phyloP scores from a whole-genome alignment of 53 echinoderm and acorn worm species.

The Echinarachnius parma region DNA sequence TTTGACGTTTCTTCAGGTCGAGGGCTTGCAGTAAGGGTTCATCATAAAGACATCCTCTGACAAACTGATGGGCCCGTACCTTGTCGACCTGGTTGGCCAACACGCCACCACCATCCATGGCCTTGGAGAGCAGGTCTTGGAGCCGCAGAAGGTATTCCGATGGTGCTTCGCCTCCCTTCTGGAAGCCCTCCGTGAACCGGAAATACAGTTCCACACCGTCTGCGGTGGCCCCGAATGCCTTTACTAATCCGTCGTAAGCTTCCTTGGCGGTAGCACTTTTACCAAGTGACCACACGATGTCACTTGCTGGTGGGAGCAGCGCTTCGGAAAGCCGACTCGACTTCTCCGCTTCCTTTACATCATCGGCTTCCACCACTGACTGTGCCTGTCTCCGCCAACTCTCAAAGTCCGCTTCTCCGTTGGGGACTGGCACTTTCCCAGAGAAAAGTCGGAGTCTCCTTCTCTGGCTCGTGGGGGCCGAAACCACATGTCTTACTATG shows the following conservation, averaged over 20 bases:
- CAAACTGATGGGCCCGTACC: constrained; percentile 33
- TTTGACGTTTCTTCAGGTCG: not conserved
- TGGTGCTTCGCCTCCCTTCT: constrained; percentile 16
- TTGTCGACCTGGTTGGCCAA: constrained; percentile 13
- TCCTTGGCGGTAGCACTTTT: constrained; percentile 8
- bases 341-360: constrained; percentile 20
- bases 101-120: constrained; percentile 46
- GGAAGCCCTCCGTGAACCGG: constrained; percentile 48
- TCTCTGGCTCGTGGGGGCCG: not conserved
- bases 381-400: constrained; percentile 32
- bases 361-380: constrained; percentile 28
- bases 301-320: constrained; percentile 49
- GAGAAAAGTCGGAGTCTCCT: constrained; percentile 57
- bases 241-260: constrained; percentile 15
- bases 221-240: constrained; percentile 45
- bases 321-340: constrained; percentile 28
- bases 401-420: constrained; percentile 40
- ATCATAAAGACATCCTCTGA: constrained; percentile 34
- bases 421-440: constrained; percentile 40
- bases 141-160: constrained; percentile 32
- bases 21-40: constrained; percentile 12
- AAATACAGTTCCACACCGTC: constrained; percentile 54
- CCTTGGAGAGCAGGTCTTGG: constrained; percentile 41
- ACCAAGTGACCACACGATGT: constrained; percentile 32
- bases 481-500: constrained; percentile 2